Conservation (phyloP, 2,113 vertebrate genomes). For the Xiphophorus maculatus region DNA sequence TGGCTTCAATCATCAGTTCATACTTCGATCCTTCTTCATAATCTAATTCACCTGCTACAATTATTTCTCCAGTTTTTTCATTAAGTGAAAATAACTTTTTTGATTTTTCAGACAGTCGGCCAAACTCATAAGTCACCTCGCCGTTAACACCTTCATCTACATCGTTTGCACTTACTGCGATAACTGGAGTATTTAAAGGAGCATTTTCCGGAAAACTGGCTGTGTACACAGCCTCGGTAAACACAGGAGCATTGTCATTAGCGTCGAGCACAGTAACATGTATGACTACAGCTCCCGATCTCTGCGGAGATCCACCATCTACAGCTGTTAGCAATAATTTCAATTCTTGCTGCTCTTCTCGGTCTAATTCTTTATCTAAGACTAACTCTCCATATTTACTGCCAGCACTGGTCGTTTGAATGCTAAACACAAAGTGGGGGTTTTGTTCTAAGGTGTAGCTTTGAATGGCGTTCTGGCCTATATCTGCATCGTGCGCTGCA, state of each 20-base stretch:
- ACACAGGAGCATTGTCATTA: constrained; percentile 70
- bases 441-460: constrained; percentile 66
- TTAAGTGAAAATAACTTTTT: constrained; percentile 64
- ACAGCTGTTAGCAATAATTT: constrained; percentile 65
- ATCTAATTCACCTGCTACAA: constrained; percentile 47
- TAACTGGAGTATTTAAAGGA: constrained; percentile 40
- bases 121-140: constrained; percentile 74
- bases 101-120: constrained; percentile 59
- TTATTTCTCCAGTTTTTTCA: constrained; percentile 74
- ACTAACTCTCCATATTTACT: constrained; percentile 67
- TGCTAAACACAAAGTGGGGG: constrained; percentile 62
- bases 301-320: constrained; percentile 73
- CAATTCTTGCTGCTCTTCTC: constrained; percentile 65
- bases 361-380: constrained; percentile 65
- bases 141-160: constrained; percentile 76
- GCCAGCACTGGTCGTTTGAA: constrained; percentile 51
- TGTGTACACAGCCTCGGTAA: constrained; percentile 48
- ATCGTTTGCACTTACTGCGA: constrained; percentile 76
- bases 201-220: constrained; percentile 58
- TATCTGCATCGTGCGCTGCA: constrained; percentile 76
- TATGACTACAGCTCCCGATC: constrained; percentile 64
- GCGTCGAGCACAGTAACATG: constrained; percentile 71
- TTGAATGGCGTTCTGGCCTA: constrained; percentile 65
- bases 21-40: not conserved
- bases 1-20: constrained; percentile 37